Conservation (phyloP, 2,113 vertebrate genomes). For the Lagopus muta region DNA sequence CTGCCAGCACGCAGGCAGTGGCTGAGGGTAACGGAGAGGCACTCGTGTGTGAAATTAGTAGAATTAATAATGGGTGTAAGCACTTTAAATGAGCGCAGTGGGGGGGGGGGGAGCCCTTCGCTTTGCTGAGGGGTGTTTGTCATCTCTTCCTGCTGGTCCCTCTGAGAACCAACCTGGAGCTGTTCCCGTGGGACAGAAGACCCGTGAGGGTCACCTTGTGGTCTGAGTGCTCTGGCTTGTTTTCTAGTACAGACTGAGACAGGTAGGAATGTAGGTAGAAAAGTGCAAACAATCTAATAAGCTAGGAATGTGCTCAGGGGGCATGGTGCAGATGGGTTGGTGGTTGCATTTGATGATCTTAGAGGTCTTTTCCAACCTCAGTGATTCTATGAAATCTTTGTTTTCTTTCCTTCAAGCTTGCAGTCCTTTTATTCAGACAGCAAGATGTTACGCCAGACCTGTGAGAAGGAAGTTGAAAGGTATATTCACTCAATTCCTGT, state of each 20-base stretch:
- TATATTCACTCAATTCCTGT: slow-evolving; percentile 3
- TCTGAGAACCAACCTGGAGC: not conserved
- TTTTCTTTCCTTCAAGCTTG: slow-evolving; percentile 47
- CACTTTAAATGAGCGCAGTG: rapidly evolving
- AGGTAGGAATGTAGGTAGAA: not conserved
- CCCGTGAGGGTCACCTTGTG: too few relatives aligned
- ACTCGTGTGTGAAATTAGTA: rapidly evolving
- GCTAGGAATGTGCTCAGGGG: too few relatives aligned
- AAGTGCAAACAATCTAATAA: not conserved
- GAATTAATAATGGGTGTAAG: not conserved
- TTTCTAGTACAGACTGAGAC: not conserved
- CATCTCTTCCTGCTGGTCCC: not conserved
- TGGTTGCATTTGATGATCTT: too few relatives aligned
- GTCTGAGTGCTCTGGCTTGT: not conserved
- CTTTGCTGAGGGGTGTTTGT: not conserved
- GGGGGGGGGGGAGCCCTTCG: rapidly evolving
- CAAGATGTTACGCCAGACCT: slow-evolving; percentile 80
- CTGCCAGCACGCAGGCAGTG: too few relatives aligned
- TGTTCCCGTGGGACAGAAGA: not conserved
- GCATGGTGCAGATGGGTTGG: too few relatives aligned
- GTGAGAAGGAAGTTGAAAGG: slow-evolving; percentile 73
- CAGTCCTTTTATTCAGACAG: slow-evolving; percentile 61
- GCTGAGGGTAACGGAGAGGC: too few relatives aligned
- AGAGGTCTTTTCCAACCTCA: too few relatives aligned
- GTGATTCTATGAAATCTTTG: not conserved